Evolutionary conservation across 2,797 vertebrate species (phyloP), one percentile per base, ranked within the genome.

Genomic region (Acrossocheilus fasciatus): DNA sequence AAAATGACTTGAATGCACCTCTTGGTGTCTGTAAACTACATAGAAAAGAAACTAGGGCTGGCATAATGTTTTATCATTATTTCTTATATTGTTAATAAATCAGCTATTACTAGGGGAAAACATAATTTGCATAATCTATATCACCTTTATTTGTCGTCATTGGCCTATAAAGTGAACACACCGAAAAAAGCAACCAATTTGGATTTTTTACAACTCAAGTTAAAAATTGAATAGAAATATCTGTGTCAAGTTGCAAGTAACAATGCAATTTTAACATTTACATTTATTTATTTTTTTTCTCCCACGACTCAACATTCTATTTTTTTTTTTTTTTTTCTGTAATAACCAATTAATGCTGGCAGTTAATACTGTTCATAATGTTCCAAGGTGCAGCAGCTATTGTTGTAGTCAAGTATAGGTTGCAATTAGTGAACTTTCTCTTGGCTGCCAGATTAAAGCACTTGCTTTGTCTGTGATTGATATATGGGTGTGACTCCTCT

Each of bases 401-500:
- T 18, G 20, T 73, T 80, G 14, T 6, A 41, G 43, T 81, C 54
- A 39, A 50, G 20, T 52, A 54, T 41, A 11, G 36, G 4, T 69
- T 69, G 34, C 34, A 75, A 81, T 68, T 62, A 54, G 50, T 80
- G 17, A 64, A 73, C 43, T 80, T 70, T 70, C 18, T 39, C 30
- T 66, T 64, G 78, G 10, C 57, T 86, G 43, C 30, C 41, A 43
- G 77, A 73, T 75, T 52, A 75, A 85, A 80, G 52, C 50, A 23
- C 14, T 43, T 34, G 43, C 70, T 86, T 81, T 66, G 54, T 75
- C 23, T n/a, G 3, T 66, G 70, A 86, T 34, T 75, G 85, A 75
- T 81, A 30, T 15, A 86, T 86, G 85, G 85, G 85, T 43, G 85
- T 81, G 78, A 86, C 69, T 59, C 14, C 10, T 85, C 39, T 50